phyloP scores from a whole-genome alignment of 2,797 vertebrate genomes.

The Hippoglossus hippoglossus region DNA sequence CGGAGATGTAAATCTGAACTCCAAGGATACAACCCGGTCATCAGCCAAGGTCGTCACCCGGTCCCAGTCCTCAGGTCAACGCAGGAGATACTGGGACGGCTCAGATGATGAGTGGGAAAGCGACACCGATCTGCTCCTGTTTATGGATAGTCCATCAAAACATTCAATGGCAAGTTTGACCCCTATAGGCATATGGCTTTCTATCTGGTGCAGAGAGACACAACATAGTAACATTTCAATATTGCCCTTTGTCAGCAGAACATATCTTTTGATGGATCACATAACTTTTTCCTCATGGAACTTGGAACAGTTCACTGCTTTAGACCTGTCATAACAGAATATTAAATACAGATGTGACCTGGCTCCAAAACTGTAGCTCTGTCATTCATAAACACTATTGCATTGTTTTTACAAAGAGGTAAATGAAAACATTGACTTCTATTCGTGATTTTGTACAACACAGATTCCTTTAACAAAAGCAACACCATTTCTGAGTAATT shows the following conservation, averaged over 20 bases:
- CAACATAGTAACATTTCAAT: background rate
- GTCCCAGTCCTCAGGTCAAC: conserved; percentile 78
- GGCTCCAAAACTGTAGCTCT: too few species aligned
- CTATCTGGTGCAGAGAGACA: background rate
- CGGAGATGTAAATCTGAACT: conserved; percentile 19
- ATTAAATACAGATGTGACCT: background rate
- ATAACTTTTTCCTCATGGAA: background rate
- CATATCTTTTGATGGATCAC: background rate
- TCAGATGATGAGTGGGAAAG: conserved; percentile 79
- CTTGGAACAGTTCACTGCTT: background rate
- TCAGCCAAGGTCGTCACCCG: conserved; percentile 76
- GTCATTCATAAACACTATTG: too few species aligned
- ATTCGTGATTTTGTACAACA: too few species aligned
- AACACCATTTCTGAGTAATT: too few species aligned
- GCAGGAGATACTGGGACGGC: conserved; percentile 73
- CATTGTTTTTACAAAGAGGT: too few species aligned
- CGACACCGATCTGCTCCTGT: conserved; percentile 69
- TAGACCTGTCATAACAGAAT: background rate
- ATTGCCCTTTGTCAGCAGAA: background rate
- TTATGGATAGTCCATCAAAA: conserved; percentile 61
- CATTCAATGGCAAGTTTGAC: conserved; percentile 73
- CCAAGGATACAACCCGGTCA: conserved; percentile 5
- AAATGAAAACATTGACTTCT: too few species aligned
- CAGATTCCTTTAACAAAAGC: too few species aligned
- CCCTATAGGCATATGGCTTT: too few species aligned